Percentiles rank a stretch among this genome's conserved stretches.
Conservation (phyloP, 2,888 invertebrate genomes). For the Scaptodrosophila latifasciaeformis region DNA sequence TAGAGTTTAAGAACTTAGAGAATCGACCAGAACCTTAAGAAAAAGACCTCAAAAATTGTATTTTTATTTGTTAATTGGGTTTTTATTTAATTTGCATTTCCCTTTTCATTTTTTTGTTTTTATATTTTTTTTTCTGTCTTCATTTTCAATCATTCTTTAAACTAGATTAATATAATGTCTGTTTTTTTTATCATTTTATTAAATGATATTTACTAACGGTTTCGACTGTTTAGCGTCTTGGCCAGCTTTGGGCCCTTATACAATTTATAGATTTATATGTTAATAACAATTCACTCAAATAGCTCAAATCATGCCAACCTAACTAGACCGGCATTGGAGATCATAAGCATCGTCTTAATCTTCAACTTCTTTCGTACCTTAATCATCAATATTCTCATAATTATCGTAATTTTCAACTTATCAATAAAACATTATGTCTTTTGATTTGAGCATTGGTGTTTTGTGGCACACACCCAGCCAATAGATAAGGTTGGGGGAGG, state of each 20-base stretch:
- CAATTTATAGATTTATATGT: constrained; percentile 64
- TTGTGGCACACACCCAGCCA: constrained; percentile 51
- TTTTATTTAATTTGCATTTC: constrained; percentile 47
- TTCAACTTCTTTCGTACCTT: neutral
- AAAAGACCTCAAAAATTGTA: no score
- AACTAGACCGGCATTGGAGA: constrained; percentile 61
- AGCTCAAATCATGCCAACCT: constrained; percentile 61
- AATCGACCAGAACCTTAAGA: no score
- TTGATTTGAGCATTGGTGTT: constrained; percentile 62
- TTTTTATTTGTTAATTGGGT: constrained; percentile 49
- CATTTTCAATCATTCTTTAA: constrained; percentile 63
- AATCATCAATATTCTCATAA: neutral
- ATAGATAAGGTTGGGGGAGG: constrained; percentile 26
- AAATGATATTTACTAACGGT: constrained; percentile 62
- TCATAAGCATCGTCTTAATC: constrained; percentile 48
- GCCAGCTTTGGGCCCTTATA: constrained; percentile 48
- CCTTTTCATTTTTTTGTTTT: constrained; percentile 27
- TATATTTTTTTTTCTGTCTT: constrained; percentile 30
- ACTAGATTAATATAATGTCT: constrained; percentile 60
- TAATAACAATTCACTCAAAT: constrained; percentile 66
- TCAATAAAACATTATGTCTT: constrained; percentile 39
- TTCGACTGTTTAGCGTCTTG: constrained; percentile 31
- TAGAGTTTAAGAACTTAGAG: no score
- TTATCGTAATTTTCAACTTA: constrained; percentile 39
- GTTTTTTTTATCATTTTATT: constrained; percentile 54